Conservation (phyloP, 2,888 invertebrate species). For the Sialis lutaria region DNA sequence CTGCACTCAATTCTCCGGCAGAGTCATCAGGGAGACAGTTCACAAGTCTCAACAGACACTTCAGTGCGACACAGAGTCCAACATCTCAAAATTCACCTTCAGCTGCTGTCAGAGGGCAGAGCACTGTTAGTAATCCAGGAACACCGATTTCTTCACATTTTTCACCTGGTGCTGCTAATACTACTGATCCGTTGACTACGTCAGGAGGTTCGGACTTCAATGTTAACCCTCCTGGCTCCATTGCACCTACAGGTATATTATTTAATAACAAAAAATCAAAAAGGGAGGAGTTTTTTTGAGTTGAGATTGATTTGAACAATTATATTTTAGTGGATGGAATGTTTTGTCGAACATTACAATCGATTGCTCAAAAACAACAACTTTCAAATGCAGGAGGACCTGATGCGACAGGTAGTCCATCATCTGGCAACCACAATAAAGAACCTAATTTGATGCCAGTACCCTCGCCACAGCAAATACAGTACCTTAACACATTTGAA, state of each 20-base stretch:
- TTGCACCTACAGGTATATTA: background rate
- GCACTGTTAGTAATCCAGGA: slow-evolving; percentile 53
- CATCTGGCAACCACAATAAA: slow-evolving; percentile 29
- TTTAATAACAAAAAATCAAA: background rate
- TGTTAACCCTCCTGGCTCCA: slow-evolving; percentile 13
- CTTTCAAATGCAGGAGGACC: slow-evolving; percentile 13
- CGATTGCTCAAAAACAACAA: slow-evolving; percentile 40
- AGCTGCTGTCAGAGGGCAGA: slow-evolving; percentile 20
- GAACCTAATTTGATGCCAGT: slow-evolving; percentile 89
- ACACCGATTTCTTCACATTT: slow-evolving; percentile 49
- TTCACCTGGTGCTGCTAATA: slow-evolving; percentile 29
- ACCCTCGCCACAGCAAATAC: slow-evolving; percentile 91
- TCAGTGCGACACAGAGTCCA: slow-evolving; percentile 40
- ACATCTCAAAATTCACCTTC: slow-evolving; percentile 43
- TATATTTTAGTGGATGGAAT: slow-evolving; percentile 34
- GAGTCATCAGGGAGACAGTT: slow-evolving; percentile 36
- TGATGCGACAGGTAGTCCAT: slow-evolving; percentile 5
- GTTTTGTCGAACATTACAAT: slow-evolving; percentile 44
- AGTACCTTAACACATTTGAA: slow-evolving; percentile 88
- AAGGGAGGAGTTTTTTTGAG: no score
- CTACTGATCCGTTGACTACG: slow-evolving; percentile 22
- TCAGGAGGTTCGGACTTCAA: slow-evolving; percentile 19
- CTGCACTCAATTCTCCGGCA: slow-evolving; percentile 50
- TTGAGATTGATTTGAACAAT: background rate
- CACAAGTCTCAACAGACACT: slow-evolving; percentile 26